Evolutionary conservation across 2,888 invertebrate genomes (phyloP).

Genomic region (Gastracanthus pulcherrimus): DNA sequence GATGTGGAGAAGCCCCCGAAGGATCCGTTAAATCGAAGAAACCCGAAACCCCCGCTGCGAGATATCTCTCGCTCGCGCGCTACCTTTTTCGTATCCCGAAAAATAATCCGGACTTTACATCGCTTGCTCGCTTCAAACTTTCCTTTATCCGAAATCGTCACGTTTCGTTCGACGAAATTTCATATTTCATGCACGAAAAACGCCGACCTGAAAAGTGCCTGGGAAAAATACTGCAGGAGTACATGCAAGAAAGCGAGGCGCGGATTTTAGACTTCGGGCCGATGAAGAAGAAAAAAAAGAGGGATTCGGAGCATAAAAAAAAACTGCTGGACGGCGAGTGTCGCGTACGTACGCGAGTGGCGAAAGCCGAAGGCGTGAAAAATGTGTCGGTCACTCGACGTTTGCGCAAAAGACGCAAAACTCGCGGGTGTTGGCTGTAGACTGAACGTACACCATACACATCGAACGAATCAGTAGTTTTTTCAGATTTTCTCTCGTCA

Average conservation of each 20-base stretch:
- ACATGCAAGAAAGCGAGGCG: background rate
- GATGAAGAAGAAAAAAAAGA: background rate
- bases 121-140: background rate
- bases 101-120: background rate
- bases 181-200: background rate
- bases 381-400: background rate
- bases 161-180: background rate
- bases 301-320: background rate
- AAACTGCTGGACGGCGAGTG: background rate
- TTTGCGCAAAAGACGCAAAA: slow-evolving; percentile 11
- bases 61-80: background rate
- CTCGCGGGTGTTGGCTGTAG: background rate
- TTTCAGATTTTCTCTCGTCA: background rate
- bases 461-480: background rate
- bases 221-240: background rate
- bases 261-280: background rate
- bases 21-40: background rate
- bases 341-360: background rate
- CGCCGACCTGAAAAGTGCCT: background rate
- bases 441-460: background rate
- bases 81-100: background rate
- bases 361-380: background rate
- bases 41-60: background rate
- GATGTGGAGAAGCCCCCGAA: background rate
- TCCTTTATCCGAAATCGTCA: background rate